Percentiles rank a stretch among this genome's conserved stretches.
phyloP scores from a whole-genome alignment of 2,113 vertebrate genomes.

The Synodontis membranacea region DNA sequence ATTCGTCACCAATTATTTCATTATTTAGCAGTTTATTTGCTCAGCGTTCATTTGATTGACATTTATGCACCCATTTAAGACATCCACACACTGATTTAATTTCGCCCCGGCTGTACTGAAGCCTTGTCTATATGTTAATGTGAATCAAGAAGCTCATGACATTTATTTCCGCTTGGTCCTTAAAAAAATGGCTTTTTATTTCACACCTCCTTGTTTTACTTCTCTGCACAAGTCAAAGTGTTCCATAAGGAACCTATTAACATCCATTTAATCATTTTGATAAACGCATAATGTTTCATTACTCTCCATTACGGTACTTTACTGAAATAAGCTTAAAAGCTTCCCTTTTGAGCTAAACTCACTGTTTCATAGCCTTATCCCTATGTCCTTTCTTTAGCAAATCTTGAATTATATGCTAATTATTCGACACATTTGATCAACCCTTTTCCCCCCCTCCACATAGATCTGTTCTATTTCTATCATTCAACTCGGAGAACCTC shows the following conservation, averaged over 20 bases:
- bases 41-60: not conserved
- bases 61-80: not conserved
- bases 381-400: not conserved
- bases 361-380: not conserved
- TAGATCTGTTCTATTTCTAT: not conserved
- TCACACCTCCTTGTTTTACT: not conserved
- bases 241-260: not conserved
- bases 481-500: not conserved
- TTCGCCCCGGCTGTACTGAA: not conserved
- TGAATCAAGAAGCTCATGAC: not conserved
- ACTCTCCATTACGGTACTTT: not conserved
- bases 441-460: not conserved
- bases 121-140: not conserved
- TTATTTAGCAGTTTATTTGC: not conserved
- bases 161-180: not conserved
- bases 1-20: not conserved
- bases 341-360: not conserved
- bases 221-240: not conserved
- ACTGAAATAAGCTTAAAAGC: not conserved
- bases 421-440: not conserved
- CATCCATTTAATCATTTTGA: not conserved
- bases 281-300: not conserved
- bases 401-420: not conserved
- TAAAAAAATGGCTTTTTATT: not conserved
- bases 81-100: not conserved